phyloP scores from a whole-genome alignment of 2,113 vertebrate species.

The human region DNA sequence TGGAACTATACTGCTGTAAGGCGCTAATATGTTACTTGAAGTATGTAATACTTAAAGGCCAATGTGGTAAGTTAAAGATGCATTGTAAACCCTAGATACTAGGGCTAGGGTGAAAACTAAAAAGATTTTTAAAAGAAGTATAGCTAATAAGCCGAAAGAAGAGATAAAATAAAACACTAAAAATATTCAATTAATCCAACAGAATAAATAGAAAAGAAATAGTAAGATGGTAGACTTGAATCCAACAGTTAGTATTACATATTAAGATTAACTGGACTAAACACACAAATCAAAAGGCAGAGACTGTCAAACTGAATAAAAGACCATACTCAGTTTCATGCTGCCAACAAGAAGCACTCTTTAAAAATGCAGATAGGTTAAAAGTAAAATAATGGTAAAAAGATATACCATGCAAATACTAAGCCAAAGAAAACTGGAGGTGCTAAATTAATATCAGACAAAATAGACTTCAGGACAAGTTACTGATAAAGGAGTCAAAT shows the following conservation, averaged over 20 bases:
- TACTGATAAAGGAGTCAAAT: background rate
- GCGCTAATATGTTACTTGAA: background rate
- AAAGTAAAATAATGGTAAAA: slow-evolving; percentile 23
- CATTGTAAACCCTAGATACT: background rate
- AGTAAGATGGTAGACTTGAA: background rate
- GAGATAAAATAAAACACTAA: background rate
- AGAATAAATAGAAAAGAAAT: slow-evolving; percentile 9
- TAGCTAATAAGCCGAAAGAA: background rate
- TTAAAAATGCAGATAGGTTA: background rate
- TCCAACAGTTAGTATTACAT: background rate
- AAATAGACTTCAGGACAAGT: background rate
- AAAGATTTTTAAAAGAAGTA: background rate
- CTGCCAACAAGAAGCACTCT: background rate
- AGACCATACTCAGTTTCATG: background rate
- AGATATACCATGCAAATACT: background rate
- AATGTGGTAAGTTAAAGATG: background rate
- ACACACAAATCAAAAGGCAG: background rate
- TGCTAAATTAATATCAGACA: background rate
- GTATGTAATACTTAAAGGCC: background rate
- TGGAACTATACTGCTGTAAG: background rate
- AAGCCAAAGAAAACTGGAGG: background rate
- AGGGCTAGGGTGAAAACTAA: background rate
- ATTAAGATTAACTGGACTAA: background rate
- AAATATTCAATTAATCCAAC: background rate
- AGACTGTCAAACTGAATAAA: background rate